phyloP scores from a whole-genome alignment of 1,140 invertebrate genomes.

The Leptonema lineaticorne region DNA sequence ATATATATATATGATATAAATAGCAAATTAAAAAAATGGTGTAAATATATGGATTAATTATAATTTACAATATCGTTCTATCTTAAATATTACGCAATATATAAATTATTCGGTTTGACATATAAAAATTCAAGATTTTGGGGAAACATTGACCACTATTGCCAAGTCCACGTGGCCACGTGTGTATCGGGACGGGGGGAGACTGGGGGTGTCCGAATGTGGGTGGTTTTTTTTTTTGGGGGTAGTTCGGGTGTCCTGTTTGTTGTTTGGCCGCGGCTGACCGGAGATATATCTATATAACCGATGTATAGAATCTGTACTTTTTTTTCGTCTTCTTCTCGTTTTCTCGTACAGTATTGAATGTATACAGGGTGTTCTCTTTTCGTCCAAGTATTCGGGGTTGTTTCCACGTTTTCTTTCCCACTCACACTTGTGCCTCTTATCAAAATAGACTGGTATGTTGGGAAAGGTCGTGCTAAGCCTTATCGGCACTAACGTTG shows the following conservation, averaged over 20 bases:
- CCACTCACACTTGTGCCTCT: constrained; percentile 12
- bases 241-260: constrained; percentile 21
- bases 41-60: too few species aligned
- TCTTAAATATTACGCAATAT: too few species aligned
- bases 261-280: constrained; percentile 27
- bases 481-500: constrained; percentile 18
- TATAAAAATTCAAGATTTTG: neutral
- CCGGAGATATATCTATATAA: constrained; percentile 29
- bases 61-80: too few species aligned
- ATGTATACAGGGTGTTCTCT: too few species aligned
- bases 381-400: too few species aligned
- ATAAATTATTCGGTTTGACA: too few species aligned
- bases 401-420: constrained; percentile 14
- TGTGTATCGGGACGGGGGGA: neutral
- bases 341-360: too few species aligned
- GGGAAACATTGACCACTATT: neutral
- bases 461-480: constrained; percentile 19
- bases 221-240: constrained; percentile 12
- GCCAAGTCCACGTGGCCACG: constrained; percentile 11
- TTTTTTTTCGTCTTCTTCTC: too few species aligned
- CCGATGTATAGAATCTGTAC: too few species aligned
- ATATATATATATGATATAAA: too few species aligned
- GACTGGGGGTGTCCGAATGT: neutral
- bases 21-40: too few species aligned
- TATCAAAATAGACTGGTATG: constrained; percentile 30